phyloP scores from a whole-genome alignment of 2,797 vertebrate genomes.

The Podarcis lilfordi region DNA sequence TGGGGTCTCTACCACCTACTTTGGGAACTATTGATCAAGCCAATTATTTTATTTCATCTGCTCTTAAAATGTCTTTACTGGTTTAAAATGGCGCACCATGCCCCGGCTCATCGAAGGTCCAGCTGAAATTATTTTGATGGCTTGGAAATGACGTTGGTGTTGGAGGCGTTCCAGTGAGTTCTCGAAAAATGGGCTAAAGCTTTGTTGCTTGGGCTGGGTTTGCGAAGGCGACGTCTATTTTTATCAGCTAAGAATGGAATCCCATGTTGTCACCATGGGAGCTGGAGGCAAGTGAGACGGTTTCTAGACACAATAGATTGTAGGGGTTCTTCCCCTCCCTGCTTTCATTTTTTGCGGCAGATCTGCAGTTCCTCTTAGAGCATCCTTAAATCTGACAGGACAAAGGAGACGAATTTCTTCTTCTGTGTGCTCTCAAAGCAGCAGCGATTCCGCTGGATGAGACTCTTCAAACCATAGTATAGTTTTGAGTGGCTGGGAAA shows the following conservation, averaged over 20 bases:
- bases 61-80: conserved; percentile 1
- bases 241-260: conserved; percentile 10
- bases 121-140: conserved; percentile 7
- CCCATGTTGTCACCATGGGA: conserved; percentile 33
- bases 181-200: not conserved
- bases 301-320: conserved; percentile 4
- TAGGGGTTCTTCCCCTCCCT: not conserved
- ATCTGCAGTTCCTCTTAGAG: not conserved
- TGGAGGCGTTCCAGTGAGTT: conserved; percentile 12
- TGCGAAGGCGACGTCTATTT: not conserved
- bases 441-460: not conserved
- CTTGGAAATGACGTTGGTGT: accelerated
- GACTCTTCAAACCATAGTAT: conserved; percentile 6
- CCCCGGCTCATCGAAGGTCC: not conserved
- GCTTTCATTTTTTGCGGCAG: not conserved
- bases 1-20: no score
- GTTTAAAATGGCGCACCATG: not conserved
- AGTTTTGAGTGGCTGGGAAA: not conserved
- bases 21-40: no score
- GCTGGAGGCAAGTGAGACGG: not conserved
- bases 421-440: conserved; percentile 4
- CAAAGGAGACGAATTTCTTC: not conserved
- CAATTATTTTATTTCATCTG: accelerated
- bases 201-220: not conserved
- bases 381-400: not conserved